Evolutionary conservation across 2,888 invertebrate species (phyloP), one percentile per base, ranked within the genome.

Genomic region (Callimorpha dominula): DNA sequence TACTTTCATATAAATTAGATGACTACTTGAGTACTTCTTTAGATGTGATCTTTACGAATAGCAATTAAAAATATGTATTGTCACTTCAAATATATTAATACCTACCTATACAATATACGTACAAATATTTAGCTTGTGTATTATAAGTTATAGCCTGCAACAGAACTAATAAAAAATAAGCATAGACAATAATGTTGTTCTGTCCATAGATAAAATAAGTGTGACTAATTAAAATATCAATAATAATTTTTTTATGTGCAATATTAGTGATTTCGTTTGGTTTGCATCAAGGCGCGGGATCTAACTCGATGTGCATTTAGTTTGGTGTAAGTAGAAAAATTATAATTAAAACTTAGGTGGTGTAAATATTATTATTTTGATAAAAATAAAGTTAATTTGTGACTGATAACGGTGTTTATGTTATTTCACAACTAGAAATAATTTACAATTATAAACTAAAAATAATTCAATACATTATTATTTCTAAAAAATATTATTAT

Each of bases 281-380:
- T 78, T 71, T 65, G 60, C 74, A 77, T 73, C 75, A 81, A 81
- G 77, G 81, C 83, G 85, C 82, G 89, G 87, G 86, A 90, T 89
- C 87, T 87, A 88, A 86, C 84, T 85, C 85, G 87, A 87, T 84
- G 89, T 93, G 94, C 94, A 94, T 94, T 94, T 94, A 92, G 85
- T 87, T 86, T 86, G 79, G 81, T 85, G 79, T 87, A 84, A 83
- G 73, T 87, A 81, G 73, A 73, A 82, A 86, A 86, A 81, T 81
- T 81, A 73, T 78, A 79, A 80, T 71, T 74, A 75, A 76, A 76
- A 73, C 79, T 77, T 83, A 87, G 78, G 77, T 81, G 87, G 85
- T 94, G 92, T 93, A 92, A 92, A 93, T 93, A 93, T 90, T 89
- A 89, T 85, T 85, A 78, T 79, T 82, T 82, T 81, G 79, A 87